phyloP scores from a whole-genome alignment of 2,888 invertebrate genomes.

The Trachelus tabidus region DNA sequence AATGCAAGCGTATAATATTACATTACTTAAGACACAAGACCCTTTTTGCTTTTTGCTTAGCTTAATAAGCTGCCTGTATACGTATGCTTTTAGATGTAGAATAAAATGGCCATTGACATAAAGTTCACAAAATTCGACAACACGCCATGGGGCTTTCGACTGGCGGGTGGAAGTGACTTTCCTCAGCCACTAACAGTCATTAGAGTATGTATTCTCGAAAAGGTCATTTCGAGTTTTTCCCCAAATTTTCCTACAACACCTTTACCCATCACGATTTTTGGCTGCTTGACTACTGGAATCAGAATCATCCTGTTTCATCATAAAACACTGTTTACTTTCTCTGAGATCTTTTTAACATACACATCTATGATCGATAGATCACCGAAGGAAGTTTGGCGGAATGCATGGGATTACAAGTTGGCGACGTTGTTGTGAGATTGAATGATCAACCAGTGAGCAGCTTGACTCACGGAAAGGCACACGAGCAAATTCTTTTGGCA shows the following conservation, averaged over 20 bases:
- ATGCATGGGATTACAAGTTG: conserved; percentile 81
- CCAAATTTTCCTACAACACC: no score
- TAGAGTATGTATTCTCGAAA: conserved; percentile 70
- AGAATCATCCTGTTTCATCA: no score
- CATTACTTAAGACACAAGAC: no score
- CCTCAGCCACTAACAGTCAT: conserved; percentile 80
- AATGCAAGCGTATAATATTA: no score
- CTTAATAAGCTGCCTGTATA: conserved; percentile 7
- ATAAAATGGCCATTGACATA: conserved; percentile 75
- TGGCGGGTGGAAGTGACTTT: conserved; percentile 80
- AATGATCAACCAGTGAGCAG: conserved; percentile 76
- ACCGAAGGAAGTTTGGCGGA: conserved; percentile 84
- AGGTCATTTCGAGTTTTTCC: no score
- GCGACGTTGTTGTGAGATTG: conserved; percentile 86
- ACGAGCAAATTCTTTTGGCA: conserved; percentile 77
- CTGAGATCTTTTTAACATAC: no score
- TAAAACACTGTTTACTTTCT: no score
- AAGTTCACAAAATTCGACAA: conserved; percentile 73
- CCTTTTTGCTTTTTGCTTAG: conserved; percentile 14
- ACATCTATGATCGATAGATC: conserved; percentile 71
- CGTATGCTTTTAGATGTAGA: conserved; percentile 55
- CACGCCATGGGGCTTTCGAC: conserved; percentile 82
- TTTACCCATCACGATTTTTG: no score
- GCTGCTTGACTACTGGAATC: no score
- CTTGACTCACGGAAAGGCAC: conserved; percentile 82